Conservation (phyloP, 92 coral and sea anemone species). For the Zoanthus solanderi region DNA sequence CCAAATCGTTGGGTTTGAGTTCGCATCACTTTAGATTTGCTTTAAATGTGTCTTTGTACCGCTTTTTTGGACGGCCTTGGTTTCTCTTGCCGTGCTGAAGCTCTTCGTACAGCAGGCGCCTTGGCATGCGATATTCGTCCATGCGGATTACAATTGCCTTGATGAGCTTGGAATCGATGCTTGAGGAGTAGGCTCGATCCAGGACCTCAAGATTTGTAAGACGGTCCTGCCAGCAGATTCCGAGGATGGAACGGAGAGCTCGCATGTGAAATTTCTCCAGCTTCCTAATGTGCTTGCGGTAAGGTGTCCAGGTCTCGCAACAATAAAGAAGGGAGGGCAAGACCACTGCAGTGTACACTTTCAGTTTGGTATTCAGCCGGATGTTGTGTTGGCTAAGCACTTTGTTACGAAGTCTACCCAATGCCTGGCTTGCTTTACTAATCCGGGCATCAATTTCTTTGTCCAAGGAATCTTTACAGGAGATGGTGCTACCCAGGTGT, state of each 20-base stretch:
- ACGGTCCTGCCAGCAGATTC: too few relatives aligned
- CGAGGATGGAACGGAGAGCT: too few relatives aligned
- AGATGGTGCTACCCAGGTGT: constrained; percentile 59
- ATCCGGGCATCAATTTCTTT: not conserved
- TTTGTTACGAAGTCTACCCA: too few relatives aligned
- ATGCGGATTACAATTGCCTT: constrained; percentile 46
- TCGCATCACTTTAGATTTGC: constrained; percentile 41
- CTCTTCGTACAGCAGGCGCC: too few relatives aligned
- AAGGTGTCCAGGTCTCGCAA: constrained; percentile 51
- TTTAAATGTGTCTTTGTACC: constrained; percentile 51
- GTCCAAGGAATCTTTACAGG: constrained; percentile 34
- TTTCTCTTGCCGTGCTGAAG: too few relatives aligned
- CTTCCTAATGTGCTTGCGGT: constrained; percentile 45
- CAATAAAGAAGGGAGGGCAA: constrained; percentile 1
- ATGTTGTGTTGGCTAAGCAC: too few relatives aligned
- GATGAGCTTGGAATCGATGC: constrained; percentile 45
- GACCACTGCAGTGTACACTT: too few relatives aligned
- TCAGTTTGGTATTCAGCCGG: too few relatives aligned
- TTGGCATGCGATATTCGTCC: constrained; percentile 21
- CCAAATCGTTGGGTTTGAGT: constrained; percentile 47
- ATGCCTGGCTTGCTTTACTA: too few relatives aligned
- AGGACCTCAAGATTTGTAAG: too few relatives aligned
- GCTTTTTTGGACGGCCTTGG: not conserved
- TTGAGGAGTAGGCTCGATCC: constrained; percentile 19
- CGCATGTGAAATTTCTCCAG: not conserved